These are phyloP conservation scores for Myotis vivesi DNA, from an alignment of 2,797 vertebrate species.

Conservation along the genomic window DNA sequence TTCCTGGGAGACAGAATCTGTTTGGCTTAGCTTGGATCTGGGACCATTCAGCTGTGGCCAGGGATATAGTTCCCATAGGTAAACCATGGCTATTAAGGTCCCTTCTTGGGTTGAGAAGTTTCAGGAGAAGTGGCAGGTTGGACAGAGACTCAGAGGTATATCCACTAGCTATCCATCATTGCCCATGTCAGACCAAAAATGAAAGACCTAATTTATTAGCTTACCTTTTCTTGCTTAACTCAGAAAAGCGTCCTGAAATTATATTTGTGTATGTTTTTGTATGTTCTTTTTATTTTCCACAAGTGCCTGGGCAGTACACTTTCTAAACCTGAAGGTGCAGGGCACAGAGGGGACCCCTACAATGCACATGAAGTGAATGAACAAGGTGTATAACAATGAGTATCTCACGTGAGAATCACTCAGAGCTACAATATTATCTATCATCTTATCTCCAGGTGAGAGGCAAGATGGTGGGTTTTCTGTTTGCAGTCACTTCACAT, in stretches of 20 bases:
- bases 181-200: background rate
- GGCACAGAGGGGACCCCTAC: background rate
- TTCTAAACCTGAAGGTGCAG: background rate
- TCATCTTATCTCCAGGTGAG: background rate
- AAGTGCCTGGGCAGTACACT: background rate
- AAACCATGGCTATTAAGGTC: background rate
- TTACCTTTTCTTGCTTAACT: constrained; percentile 36
- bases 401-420: background rate
- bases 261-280: background rate
- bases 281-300: constrained; percentile 19
- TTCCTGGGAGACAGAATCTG: background rate
- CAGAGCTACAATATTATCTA: background rate
- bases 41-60: background rate
- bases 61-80: background rate
- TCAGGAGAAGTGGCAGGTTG: background rate
- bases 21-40: background rate
- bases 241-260: background rate
- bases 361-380: background rate
- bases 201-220: background rate
- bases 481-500: background rate
- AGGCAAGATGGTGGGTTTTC: background rate
- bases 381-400: background rate
- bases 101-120: background rate
- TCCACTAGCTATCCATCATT: background rate
- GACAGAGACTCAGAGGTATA: background rate